phyloP scores from a whole-genome alignment of 2,113 vertebrate genomes.

The Oncorhynchus gorbuscha region DNA sequence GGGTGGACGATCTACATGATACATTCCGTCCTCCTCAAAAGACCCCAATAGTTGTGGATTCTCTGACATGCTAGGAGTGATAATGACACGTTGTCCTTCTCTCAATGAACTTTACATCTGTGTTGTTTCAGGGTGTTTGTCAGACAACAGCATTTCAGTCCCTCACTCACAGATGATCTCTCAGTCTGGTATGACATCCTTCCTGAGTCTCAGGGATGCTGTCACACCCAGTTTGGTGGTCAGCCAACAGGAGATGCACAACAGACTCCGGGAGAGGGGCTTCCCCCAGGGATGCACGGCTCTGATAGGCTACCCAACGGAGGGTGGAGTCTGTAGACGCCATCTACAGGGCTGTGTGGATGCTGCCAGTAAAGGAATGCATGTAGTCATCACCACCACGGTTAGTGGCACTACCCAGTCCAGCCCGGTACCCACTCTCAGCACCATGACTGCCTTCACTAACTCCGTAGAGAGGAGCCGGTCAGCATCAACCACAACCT shows the following conservation, averaged over 20 bases:
- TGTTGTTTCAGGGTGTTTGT: slow-evolving; percentile 76
- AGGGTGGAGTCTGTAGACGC: slow-evolving; percentile 82
- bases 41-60: background rate
- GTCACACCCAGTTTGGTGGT: slow-evolving; percentile 82
- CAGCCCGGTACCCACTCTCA: slow-evolving; percentile 91
- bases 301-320: slow-evolving; percentile 67
- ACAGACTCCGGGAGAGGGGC: slow-evolving; percentile 69
- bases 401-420: slow-evolving; percentile 85
- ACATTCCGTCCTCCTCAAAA: too few relatives aligned
- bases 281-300: slow-evolving; percentile 30
- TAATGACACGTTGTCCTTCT: background rate
- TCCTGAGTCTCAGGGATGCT: slow-evolving; percentile 75
- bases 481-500: slow-evolving; percentile 84
- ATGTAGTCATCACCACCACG: slow-evolving; percentile 88
- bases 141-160: slow-evolving; percentile 75
- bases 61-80: background rate
- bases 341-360: slow-evolving; percentile 96
- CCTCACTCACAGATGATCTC: slow-evolving; percentile 77
- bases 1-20: too few relatives aligned
- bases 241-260: slow-evolving; percentile 76
- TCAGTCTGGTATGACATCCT: slow-evolving; percentile 74
- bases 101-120: slow-evolving; percentile 23
- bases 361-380: slow-evolving; percentile 93
- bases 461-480: slow-evolving; percentile 89
- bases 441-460: slow-evolving; percentile 99